Evolutionary conservation across 2,113 vertebrate genomes (phyloP).

Genomic region (Oncorhynchus mykiss): DNA sequence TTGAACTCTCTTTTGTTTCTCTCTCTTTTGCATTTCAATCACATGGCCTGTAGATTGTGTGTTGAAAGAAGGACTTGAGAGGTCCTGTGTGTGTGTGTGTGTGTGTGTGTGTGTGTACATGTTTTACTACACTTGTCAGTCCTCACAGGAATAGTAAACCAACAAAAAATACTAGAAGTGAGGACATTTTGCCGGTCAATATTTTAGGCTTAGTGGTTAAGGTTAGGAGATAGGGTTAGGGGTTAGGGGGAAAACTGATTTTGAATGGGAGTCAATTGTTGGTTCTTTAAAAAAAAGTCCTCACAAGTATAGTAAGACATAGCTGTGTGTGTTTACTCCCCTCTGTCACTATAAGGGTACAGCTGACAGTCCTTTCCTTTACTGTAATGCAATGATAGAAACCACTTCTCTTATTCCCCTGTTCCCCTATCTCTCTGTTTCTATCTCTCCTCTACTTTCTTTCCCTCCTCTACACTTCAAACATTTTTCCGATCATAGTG

Average conservation of each 20-base stretch:
- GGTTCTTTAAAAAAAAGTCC: background rate
- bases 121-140: background rate
- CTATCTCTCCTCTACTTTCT: conserved; percentile 4
- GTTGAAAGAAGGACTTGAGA: conserved; percentile 17
- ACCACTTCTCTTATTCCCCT: background rate
- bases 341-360: background rate
- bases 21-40: background rate
- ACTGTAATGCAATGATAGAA: background rate
- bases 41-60: conserved; percentile 5
- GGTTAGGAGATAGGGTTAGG: no score
- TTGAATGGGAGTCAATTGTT: no score
- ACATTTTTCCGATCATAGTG: conserved; percentile 54
- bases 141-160: background rate
- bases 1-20: background rate
- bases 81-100: background rate
- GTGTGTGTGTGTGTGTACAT: background rate
- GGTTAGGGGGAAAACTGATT: no score
- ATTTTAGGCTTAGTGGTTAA: no score
- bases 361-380: background rate
- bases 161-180: background rate
- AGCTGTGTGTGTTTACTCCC: background rate
- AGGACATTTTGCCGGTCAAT: background rate
- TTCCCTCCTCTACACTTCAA: conserved; percentile 47
- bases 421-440: background rate
- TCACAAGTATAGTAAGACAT: background rate